Evolutionary conservation across 2,888 invertebrate species (phyloP), one percentile per base, ranked within the genome.

Genomic region (Leistus spinibarbis): DNA sequence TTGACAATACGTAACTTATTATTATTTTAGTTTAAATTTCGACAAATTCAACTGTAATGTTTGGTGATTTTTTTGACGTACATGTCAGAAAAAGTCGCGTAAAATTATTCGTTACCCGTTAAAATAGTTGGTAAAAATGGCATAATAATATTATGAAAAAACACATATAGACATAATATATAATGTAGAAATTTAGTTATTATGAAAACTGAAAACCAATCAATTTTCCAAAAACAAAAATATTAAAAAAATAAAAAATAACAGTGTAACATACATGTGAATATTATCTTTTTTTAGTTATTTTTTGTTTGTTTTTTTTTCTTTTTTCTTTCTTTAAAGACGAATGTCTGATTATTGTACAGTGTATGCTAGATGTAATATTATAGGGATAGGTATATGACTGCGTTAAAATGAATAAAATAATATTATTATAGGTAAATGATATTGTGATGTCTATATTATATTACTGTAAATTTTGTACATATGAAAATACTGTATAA

Each of bases 391-490:
- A 83, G 84, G 83, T 76, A 72, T 76, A 76, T 76, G 76, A 76
- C 82, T 82, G 83, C 83, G 83, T 85, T 85, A 84, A 83, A 83
- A 82, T 80, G 77, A 64, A 73, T 77, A 77, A 75, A 80, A 82
- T 80, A 82, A 84, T 84, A 85, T 84, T 85, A 84, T 84, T 85
- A 84, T 85, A 86, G 85, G 85, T 84, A 86, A 85, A 75, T 75
- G 75, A 75, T 85, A 86, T 86, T 86, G 86, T 86, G 86, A 86
- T 86, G 86, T 86, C 85, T 86, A 85, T 85, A 78, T 76, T 71
- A 86, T 83, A 85, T 85, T 85, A 83, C 82, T 86, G 86, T 86
- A 86, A 85, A 86, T 86, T 86, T 86, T 86, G 86, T 86, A 86
- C 85, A 86, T 86, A 86, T 82, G 81, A 81, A 85, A 85, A 85